Evolutionary conservation across 2,797 vertebrate species (phyloP).

Genomic region (Eulemur mongoz): DNA sequence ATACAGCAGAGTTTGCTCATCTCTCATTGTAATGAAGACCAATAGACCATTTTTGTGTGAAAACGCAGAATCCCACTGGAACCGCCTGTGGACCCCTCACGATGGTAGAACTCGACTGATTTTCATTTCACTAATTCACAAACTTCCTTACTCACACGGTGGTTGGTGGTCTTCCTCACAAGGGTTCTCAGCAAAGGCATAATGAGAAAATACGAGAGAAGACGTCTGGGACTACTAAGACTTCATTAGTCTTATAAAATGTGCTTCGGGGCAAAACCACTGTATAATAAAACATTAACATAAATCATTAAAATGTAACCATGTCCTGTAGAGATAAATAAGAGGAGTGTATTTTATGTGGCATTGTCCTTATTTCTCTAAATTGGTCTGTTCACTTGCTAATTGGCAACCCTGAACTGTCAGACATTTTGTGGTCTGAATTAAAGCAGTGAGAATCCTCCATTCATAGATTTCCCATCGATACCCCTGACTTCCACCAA

Average conservation of each 20-base stretch:
- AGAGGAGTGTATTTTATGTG: slow-evolving; percentile 66
- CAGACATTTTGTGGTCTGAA: slow-evolving; percentile 50
- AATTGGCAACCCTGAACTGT: slow-evolving; percentile 68
- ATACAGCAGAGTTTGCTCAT: slow-evolving; percentile 64
- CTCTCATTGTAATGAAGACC: slow-evolving; percentile 70
- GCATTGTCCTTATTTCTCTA: slow-evolving; percentile 67
- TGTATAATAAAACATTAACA: slow-evolving; percentile 75
- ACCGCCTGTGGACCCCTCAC: slow-evolving; percentile 8
- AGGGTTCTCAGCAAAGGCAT: slow-evolving; percentile 61
- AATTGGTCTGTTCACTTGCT: slow-evolving; percentile 69
- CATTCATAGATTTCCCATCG: slow-evolving; percentile 66
- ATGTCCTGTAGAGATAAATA: slow-evolving; percentile 71
- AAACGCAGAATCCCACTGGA: slow-evolving; percentile 54
- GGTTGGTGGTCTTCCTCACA: slow-evolving; percentile 66
- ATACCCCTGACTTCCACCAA: not conserved
- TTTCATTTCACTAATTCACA: slow-evolving; percentile 61
- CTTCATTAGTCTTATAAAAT: slow-evolving; percentile 78
- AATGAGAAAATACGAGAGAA: slow-evolving; percentile 66
- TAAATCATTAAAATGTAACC: slow-evolving; percentile 76
- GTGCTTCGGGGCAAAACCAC: slow-evolving; percentile 71
- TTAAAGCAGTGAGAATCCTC: slow-evolving; percentile 41
- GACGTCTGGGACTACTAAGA: slow-evolving; percentile 71
- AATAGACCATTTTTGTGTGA: slow-evolving; percentile 63
- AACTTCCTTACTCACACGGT: slow-evolving; percentile 44
- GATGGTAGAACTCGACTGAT: slow-evolving; percentile 45